Conservation (phyloP, 2,113 vertebrate species). For the Bubalus kerabau region DNA sequence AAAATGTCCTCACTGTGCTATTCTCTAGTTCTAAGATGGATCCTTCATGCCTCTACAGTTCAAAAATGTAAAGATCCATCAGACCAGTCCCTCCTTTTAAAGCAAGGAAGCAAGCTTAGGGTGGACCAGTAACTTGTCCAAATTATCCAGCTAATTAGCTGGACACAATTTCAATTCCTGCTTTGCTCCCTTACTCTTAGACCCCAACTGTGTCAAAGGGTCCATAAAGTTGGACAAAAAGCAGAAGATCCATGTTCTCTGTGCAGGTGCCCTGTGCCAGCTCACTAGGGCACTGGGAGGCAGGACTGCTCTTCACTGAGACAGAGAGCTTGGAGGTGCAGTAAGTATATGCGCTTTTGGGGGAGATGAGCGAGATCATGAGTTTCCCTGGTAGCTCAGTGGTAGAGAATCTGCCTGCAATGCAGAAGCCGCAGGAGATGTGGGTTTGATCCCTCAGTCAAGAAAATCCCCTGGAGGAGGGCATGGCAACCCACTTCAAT, state of each 20-base stretch:
- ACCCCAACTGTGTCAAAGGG: neutral
- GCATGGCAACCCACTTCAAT: neutral
- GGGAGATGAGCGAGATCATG: neutral
- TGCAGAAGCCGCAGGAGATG: neutral
- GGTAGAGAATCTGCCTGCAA: neutral
- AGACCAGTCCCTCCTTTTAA: neutral
- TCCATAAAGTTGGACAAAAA: neutral
- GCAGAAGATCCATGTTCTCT: neutral
- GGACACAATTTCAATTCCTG: neutral
- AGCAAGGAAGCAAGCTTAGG: neutral
- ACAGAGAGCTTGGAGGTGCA: neutral
- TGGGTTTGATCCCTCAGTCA: neutral
- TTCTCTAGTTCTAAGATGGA: neutral
- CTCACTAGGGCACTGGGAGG: neutral
- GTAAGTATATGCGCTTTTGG: neutral
- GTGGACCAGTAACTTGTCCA: neutral
- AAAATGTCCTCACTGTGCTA: neutral
- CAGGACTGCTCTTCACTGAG: neutral
- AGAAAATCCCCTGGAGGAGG: neutral
- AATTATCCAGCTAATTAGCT: neutral
- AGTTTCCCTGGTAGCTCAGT: neutral
- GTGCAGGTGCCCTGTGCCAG: accelerated
- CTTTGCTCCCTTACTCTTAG: neutral
- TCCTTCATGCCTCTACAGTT: neutral
- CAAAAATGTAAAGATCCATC: neutral